phyloP scores from a whole-genome alignment of 1,140 invertebrate species.

The Ganaspis sp. region DNA sequence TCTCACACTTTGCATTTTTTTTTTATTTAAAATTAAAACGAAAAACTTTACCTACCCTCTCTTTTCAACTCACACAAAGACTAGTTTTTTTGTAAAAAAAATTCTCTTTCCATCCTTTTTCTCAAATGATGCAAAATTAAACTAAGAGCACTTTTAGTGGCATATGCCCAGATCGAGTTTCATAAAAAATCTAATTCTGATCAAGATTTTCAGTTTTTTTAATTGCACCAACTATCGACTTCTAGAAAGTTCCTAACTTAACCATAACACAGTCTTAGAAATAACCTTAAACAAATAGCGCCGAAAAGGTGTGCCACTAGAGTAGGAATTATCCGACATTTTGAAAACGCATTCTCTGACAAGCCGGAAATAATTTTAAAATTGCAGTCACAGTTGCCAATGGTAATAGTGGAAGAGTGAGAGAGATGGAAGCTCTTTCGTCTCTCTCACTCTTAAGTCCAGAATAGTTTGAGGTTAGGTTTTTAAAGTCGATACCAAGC shows the following conservation, averaged over 20 bases:
- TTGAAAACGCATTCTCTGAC: too few species aligned
- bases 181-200: constrained; percentile 72
- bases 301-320: constrained; percentile 34
- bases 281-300: constrained; percentile 56
- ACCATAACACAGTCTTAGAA: constrained; percentile 67
- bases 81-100: constrained; percentile 64
- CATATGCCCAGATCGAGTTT: constrained; percentile 70
- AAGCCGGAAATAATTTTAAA: too few species aligned
- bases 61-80: constrained; percentile 68
- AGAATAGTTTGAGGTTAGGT: too few species aligned
- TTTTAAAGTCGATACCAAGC: too few species aligned
- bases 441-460: too few species aligned
- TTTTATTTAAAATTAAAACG: constrained; percentile 56
- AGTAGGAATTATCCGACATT: too few species aligned
- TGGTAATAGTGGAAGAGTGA: too few species aligned
- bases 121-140: constrained; percentile 73
- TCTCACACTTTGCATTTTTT: constrained; percentile 53
- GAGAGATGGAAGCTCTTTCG: too few species aligned
- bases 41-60: constrained; percentile 59
- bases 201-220: constrained; percentile 57
- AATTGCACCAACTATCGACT: constrained; percentile 70
- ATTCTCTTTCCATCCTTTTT: constrained; percentile 35
- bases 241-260: constrained; percentile 64
- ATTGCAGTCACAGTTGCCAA: too few species aligned
- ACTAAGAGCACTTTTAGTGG: constrained; percentile 75